Conservation (phyloP, 2,113 vertebrate genomes). For the Ameiurus melas region DNA sequence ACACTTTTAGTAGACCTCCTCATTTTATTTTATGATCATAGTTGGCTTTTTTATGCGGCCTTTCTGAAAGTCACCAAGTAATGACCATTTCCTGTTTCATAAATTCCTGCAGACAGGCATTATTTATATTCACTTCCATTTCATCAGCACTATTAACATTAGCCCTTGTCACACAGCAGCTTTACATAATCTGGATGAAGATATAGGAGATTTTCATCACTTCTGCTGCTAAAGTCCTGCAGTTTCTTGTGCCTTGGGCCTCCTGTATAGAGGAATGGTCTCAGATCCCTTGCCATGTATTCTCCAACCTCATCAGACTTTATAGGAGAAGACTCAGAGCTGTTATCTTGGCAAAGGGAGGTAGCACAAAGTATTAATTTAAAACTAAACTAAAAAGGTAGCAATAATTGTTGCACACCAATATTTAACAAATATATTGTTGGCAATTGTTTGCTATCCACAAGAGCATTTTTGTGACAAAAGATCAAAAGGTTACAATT, state of each 20-base stretch:
- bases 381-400: no score
- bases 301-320: no score
- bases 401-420: no score
- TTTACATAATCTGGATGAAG: neutral
- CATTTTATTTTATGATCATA: neutral
- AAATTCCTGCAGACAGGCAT: neutral
- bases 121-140: neutral
- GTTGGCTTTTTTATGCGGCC: neutral
- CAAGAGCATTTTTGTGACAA: no score
- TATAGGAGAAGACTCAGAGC: no score
- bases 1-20: neutral
- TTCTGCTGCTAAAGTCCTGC: neutral
- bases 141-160: neutral
- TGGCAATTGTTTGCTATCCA: no score
- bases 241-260: neutral
- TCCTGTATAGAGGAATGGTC: neutral
- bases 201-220: neutral
- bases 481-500: no score
- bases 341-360: no score
- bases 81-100: neutral
- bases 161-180: neutral
- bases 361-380: no score
- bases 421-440: no score
- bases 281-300: no score
- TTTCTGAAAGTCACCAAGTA: neutral